Evolutionary conservation across 1,140 invertebrate species (phyloP).

Genomic region (Lasioglossum baleicum): DNA sequence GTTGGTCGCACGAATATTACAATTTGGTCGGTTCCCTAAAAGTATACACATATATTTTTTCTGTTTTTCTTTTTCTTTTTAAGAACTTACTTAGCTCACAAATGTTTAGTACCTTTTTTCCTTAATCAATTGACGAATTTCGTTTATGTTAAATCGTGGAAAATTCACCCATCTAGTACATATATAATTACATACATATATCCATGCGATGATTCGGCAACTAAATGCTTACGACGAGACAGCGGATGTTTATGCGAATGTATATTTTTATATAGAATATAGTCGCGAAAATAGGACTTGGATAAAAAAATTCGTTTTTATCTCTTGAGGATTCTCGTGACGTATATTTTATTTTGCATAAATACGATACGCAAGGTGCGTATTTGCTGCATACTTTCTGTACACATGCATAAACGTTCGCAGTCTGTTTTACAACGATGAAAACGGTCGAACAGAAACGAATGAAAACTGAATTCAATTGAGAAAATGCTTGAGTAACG

Average conservation of each 20-base stretch:
- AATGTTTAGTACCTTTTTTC: neutral
- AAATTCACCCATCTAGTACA: neutral
- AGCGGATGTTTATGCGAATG: no score
- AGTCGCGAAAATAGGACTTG: no score
- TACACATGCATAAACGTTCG: no score
- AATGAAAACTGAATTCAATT: slow-evolving; percentile 1
- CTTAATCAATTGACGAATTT: neutral
- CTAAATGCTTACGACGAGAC: neutral
- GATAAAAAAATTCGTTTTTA: no score
- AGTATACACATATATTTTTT: slow-evolving; percentile 1
- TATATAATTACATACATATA: neutral
- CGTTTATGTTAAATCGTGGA: neutral
- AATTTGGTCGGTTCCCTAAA: slow-evolving; percentile 35
- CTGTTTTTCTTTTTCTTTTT: no score
- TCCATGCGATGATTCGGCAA: neutral
- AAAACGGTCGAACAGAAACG: neutral
- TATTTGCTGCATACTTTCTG: no score
- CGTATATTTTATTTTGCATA: no score
- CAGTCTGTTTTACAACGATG: neutral
- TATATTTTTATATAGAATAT: no score
- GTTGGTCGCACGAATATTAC: slow-evolving; percentile 25
- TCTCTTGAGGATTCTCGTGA: no score
- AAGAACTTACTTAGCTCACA: neutral
- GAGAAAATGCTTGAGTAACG: neutral
- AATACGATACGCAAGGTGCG: no score